Conservation (phyloP, 2,113 vertebrate genomes). For the Chlorodrepanis virens region DNA sequence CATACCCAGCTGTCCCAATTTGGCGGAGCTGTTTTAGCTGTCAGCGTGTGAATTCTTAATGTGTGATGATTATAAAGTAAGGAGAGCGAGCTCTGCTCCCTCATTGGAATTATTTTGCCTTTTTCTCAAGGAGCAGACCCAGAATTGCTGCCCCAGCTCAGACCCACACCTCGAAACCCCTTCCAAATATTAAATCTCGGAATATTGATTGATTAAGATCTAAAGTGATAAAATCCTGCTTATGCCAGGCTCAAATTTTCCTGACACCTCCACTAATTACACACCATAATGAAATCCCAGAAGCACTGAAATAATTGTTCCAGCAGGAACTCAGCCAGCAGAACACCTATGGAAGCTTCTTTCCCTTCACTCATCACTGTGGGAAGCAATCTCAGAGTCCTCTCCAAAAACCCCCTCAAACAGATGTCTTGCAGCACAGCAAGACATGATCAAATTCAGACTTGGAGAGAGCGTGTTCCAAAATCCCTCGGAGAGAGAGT, state of each 20-base stretch:
- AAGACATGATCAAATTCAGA: background rate
- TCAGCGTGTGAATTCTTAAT: conserved; percentile 53
- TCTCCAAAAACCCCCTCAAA: conserved; percentile 31
- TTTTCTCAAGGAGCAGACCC: background rate
- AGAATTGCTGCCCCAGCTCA: background rate
- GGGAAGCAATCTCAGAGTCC: conserved; percentile 7
- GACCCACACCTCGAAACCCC: background rate
- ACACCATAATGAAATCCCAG: conserved; percentile 32
- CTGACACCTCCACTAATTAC: conserved; percentile 44
- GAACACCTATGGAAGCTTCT: conserved; percentile 54
- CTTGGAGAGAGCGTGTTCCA: background rate
- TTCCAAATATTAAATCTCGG: background rate
- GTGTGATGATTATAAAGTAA: conserved; percentile 12
- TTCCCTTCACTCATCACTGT: background rate
- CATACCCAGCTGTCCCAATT: conserved; percentile 53
- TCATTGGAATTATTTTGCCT: background rate
- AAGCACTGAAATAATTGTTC: conserved; percentile 28
- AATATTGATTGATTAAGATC: background rate
- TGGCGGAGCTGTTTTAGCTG: conserved; percentile 54
- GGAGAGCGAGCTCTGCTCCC: background rate
- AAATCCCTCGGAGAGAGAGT: background rate
- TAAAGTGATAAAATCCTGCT: conserved; percentile 3
- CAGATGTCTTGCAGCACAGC: conserved; percentile 27
- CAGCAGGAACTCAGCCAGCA: conserved; percentile 37
- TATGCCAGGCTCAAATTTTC: conserved; percentile 16